Percentiles rank a stretch among this genome's conserved stretches.
phyloP scores from a whole-genome alignment of 2,113 vertebrate species.

The Tricholaema leucomelas region DNA sequence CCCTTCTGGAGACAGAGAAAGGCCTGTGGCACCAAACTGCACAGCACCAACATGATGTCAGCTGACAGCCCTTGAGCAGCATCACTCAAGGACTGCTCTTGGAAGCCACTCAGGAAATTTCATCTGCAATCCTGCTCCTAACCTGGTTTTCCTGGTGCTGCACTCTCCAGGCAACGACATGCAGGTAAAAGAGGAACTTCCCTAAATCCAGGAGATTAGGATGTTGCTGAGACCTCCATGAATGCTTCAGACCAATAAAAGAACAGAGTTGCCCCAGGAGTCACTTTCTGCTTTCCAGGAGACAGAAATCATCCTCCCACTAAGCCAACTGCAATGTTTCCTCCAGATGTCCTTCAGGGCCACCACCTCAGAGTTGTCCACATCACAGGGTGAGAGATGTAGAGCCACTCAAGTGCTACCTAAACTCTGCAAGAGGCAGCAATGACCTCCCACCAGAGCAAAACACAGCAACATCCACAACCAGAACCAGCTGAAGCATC shows the following conservation, averaged over 20 bases:
- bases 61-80: background rate
- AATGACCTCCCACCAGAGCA: background rate
- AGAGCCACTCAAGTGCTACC: background rate
- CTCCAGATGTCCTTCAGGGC: background rate
- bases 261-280: background rate
- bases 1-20: background rate
- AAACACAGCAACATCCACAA: background rate
- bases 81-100: fast-evolving
- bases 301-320: background rate
- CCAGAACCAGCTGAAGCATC: background rate
- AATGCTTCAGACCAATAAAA: background rate
- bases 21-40: fast-evolving
- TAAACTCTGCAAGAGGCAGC: background rate
- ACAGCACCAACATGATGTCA: fast-evolving
- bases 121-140: background rate
- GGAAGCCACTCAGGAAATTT: fast-evolving
- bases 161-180: background rate
- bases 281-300: background rate
- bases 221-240: background rate
- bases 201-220: background rate
- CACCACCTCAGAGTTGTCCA: fast-evolving
- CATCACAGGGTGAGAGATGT: background rate
- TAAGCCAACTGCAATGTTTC: background rate
- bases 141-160: background rate
- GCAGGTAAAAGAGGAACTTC: background rate